Percentiles rank a stretch among this genome's conserved stretches.
Conservation (phyloP, 2,888 invertebrate genomes). For the Blastobasis adustella region DNA sequence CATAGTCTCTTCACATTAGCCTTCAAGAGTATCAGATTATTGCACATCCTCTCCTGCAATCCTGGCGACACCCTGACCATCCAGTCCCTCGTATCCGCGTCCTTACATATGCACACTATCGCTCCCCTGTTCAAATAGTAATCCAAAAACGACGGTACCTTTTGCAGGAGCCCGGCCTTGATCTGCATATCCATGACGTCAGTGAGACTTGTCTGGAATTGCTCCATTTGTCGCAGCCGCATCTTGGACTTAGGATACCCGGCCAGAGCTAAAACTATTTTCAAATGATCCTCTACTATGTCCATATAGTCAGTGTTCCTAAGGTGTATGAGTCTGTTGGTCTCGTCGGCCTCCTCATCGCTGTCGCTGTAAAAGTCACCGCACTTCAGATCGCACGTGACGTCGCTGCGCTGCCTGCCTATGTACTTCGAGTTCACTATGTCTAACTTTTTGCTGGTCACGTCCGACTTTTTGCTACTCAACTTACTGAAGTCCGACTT, state of each 20-base stretch:
- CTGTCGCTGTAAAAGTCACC: conserved; percentile 47
- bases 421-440: conserved; percentile 14
- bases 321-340: conserved; percentile 47
- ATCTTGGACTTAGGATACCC: conserved; percentile 61
- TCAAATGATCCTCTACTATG: conserved; percentile 50
- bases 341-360: conserved; percentile 50
- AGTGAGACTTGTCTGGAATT: conserved; percentile 44
- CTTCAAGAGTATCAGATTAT: conserved; percentile 45
- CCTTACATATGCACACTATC: conserved; percentile 58
- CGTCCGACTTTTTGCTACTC: conserved; percentile 33
- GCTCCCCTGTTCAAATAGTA: conserved; percentile 60
- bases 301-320: conserved; percentile 52
- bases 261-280: conserved; percentile 48
- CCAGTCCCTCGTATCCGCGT: conserved; percentile 54
- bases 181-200: conserved; percentile 58
- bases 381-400: conserved; percentile 42
- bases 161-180: conserved; percentile 47
- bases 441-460: conserved; percentile 35
- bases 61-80: conserved; percentile 52
- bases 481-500: conserved; percentile 33
- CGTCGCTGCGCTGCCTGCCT: conserved; percentile 30
- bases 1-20: conserved; percentile 53
- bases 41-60: conserved; percentile 55
- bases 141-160: conserved; percentile 48
- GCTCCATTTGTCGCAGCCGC: conserved; percentile 48